A percentile compares a stretch with the other conserved stretches of the same genome.
Evolutionary conservation across 2,113 vertebrate genomes (phyloP).

Genomic region (Bubo bubo): DNA sequence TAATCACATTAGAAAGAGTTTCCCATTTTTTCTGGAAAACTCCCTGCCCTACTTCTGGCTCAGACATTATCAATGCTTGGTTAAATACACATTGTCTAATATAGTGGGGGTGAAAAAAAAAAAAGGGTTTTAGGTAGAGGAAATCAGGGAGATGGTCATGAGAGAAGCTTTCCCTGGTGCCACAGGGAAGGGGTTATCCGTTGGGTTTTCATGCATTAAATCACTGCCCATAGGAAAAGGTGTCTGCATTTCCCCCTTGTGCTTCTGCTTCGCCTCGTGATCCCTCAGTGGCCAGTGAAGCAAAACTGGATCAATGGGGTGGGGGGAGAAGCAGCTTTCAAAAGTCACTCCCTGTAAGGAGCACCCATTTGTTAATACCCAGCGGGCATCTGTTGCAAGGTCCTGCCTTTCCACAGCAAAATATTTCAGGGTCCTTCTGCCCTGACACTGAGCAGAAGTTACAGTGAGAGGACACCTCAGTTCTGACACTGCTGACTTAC

Average conservation of each 20-base stretch:
- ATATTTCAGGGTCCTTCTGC: neutral
- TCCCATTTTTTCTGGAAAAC: neutral
- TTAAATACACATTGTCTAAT: neutral
- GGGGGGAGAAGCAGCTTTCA: neutral
- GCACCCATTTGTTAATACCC: neutral
- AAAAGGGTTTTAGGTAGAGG: neutral
- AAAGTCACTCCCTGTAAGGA: neutral
- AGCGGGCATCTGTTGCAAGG: neutral
- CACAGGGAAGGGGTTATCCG: neutral
- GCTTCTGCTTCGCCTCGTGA: neutral
- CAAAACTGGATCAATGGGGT: neutral
- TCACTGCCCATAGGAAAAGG: neutral
- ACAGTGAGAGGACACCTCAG: neutral
- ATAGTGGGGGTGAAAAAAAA: neutral
- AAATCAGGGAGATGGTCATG: fast-evolving
- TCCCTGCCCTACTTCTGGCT: neutral
- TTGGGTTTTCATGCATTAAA: neutral
- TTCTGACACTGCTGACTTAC: neutral
- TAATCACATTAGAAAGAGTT: neutral
- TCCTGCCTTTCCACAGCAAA: neutral
- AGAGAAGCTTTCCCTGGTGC: neutral
- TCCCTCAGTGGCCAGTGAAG: neutral
- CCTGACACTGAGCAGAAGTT: fast-evolving
- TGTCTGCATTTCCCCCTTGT: fast-evolving
- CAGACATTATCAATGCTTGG: neutral